Evolutionary conservation across 2,797 vertebrate genomes (phyloP).

Genomic region (Kryptopterus vitreolus): DNA sequence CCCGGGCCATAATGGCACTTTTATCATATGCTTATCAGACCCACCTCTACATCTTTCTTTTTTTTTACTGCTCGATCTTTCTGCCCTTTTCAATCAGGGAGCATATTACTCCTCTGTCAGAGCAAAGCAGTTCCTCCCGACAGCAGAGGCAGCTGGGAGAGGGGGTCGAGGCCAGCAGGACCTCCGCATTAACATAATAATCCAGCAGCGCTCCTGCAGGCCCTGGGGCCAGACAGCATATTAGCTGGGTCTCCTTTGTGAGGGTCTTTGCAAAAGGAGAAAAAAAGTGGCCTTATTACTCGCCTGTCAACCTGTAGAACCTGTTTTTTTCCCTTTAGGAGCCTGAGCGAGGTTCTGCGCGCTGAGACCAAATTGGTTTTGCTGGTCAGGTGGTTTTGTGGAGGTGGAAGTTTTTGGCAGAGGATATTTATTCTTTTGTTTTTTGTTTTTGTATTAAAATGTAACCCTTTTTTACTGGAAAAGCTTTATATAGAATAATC

Average conservation of each 20-base stretch:
- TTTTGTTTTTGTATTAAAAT: neutral
- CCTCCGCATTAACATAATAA: conserved; percentile 99
- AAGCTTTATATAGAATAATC: neutral
- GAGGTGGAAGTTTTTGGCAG: conserved; percentile 1
- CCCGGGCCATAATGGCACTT: conserved; percentile 74
- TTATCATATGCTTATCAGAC: conserved; percentile 89
- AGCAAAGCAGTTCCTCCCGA: conserved; percentile 97
- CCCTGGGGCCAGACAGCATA: conserved; percentile 97
- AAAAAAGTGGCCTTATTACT: conserved; percentile 72
- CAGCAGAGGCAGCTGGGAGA: conserved; percentile 97
- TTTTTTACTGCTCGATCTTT: conserved; percentile 87
- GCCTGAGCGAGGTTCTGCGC: conserved; percentile 17
- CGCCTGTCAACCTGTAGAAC: conserved; percentile 92
- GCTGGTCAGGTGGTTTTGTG: conserved; percentile 16
- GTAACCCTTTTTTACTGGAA: neutral
- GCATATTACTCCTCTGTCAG: conserved; percentile 99
- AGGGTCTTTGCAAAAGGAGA: conserved; percentile 66
- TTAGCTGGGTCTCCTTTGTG: conserved; percentile 83
- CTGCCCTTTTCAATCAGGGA: conserved; percentile 99
- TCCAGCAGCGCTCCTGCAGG: conserved; percentile 93
- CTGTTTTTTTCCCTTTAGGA: conserved; percentile 39
- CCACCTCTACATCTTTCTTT: conserved; percentile 79
- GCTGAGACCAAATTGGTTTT: conserved; percentile 32
- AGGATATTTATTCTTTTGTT: conserved; percentile 5
- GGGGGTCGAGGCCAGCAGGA: conserved; percentile 91